A percentile compares a stretch with the other conserved stretches of the same genome.
Evolutionary conservation across 2,113 vertebrate genomes (phyloP).

Genomic region (Pyxicephalus adspersus): DNA sequence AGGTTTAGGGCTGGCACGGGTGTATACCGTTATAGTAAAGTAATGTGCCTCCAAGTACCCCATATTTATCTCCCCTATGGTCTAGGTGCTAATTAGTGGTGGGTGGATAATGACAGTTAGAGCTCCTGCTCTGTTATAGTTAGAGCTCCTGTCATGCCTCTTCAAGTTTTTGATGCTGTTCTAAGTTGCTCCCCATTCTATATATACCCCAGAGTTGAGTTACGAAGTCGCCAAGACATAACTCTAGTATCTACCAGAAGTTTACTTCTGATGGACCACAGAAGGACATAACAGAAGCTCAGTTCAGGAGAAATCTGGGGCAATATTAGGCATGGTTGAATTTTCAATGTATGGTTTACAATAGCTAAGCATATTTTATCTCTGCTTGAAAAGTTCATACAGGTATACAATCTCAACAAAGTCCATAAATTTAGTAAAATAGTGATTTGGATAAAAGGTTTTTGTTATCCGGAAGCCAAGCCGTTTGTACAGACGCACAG

Average conservation of each 20-base stretch:
- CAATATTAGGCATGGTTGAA: too few species aligned
- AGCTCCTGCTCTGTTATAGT: too few species aligned
- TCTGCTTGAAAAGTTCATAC: not conserved
- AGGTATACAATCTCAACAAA: conserved; percentile 53
- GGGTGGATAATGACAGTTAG: too few species aligned
- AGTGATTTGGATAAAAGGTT: not conserved
- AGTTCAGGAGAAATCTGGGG: too few species aligned
- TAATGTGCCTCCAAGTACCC: too few species aligned
- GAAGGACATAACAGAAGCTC: not conserved
- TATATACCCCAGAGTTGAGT: not conserved
- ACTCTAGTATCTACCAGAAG: not conserved
- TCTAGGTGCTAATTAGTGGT: too few species aligned
- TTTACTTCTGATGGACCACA: not conserved
- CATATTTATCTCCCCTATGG: too few species aligned
- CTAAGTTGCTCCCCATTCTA: not conserved
- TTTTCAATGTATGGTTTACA: not conserved
- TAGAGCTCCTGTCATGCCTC: too few species aligned
- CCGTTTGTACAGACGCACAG: conserved; percentile 61
- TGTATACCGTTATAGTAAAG: too few species aligned
- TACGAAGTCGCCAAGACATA: not conserved
- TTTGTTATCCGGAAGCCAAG: conserved; percentile 60
- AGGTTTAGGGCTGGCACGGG: too few species aligned
- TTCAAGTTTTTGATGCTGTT: too few species aligned
- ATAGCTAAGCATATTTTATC: not conserved
- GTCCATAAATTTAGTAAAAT: not conserved